Base-by-base conservation (phyloP, 92 coral and sea anemone genomes). In the Zoanthus solanderi region DNA sequence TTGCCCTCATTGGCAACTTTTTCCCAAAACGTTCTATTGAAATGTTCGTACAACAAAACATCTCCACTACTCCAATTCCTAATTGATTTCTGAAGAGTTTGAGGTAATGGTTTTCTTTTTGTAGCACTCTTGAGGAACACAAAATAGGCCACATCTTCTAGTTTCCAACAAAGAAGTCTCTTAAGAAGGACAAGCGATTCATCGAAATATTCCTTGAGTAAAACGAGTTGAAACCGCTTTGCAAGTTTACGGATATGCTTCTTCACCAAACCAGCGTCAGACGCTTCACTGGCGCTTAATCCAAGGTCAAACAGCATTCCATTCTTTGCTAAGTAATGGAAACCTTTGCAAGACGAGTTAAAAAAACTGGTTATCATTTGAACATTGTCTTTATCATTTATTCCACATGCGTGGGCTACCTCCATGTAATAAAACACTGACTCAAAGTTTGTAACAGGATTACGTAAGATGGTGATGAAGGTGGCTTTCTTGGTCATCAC, bases 281-380 rank as follows among this genome's bases (percentile, higher is more conserved):
- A 93, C 13, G 90, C 90, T 58, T 95, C 92, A 31, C 84, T 92
- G 2, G 95, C 81, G 13, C 94, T 91, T 37, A 96, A 65, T 6
- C 99, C 99, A 34, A 96, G 89, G 79, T 96, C 99, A 66, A 89
- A 96, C 69, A 94, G 87, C 98, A 96, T 96, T 10, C 98, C 98
- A 78, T 96, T 95, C 23, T 98, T 94, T 47, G 93, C 89, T 6
- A 96, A 88, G 37, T 90, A 92, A 57, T 94, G 18, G 3, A 94
- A 87, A 50, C 93, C 93, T 71, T 91, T 87, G 53, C 96, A 96
- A 71, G 95, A 77, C 0, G 94, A 93, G 16, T 90, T 88, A 45
- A 96, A 48, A 89, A 92, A 96, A 52, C 90, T 92, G 2, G 93
- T 78, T 31, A 95, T 75, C 45, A 92, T 94, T 16, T 92, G 85